phyloP scores from a whole-genome alignment of 2,797 vertebrate genomes.

The Galaxias olidus region DNA sequence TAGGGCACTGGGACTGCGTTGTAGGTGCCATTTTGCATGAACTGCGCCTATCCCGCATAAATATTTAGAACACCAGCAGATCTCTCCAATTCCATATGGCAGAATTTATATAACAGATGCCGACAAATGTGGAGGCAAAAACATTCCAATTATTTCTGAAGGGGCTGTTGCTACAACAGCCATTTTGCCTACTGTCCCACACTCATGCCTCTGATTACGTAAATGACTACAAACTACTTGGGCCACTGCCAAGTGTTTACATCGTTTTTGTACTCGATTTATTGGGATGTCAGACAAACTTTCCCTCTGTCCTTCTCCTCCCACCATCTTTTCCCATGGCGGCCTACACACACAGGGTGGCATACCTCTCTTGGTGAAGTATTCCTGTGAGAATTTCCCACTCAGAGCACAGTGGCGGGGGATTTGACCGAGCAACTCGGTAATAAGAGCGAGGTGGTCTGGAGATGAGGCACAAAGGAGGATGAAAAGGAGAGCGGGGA shows the following conservation, averaged over 20 bases:
- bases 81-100: too few species aligned
- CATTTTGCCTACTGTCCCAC: too few species aligned
- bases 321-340: constrained; percentile 46
- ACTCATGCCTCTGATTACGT: too few species aligned
- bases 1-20: background rate
- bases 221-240: too few species aligned
- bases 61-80: too few species aligned
- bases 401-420: constrained; percentile 79
- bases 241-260: too few species aligned
- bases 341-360: constrained; percentile 51
- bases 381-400: constrained; percentile 84
- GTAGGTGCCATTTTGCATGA: background rate
- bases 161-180: too few species aligned
- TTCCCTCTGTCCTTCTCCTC: constrained; percentile 2
- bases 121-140: too few species aligned
- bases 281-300: constrained; percentile 33
- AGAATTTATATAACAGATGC: too few species aligned
- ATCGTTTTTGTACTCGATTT: background rate
- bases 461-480: constrained; percentile 66
- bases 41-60: too few species aligned
- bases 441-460: constrained; percentile 82
- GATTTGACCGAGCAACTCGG: constrained; percentile 83
- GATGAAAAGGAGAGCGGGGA: constrained; percentile 20
- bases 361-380: constrained; percentile 79
- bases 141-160: too few species aligned